Conservation (phyloP, 1,140 invertebrate species). For the Drosophila pandora region DNA sequence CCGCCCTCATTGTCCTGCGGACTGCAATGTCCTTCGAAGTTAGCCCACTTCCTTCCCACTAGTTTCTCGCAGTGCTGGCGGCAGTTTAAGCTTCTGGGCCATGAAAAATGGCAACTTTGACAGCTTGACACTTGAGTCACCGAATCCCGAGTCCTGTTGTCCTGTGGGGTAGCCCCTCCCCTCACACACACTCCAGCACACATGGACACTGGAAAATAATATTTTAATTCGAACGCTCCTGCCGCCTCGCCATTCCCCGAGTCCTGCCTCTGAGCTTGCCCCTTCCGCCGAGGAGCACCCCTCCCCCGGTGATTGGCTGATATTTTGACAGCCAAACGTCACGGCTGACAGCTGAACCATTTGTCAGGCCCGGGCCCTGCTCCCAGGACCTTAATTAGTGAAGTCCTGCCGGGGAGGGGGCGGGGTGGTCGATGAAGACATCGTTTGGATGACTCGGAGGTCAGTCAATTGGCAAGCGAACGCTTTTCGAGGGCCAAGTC, state of each 20-base stretch:
- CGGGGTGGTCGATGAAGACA: slow-evolving; percentile 9
- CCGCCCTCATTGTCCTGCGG: too few species aligned
- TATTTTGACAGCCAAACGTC: slow-evolving; percentile 79
- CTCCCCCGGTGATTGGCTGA: slow-evolving; percentile 45
- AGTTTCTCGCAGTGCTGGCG: background rate
- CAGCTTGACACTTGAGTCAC: slow-evolving; percentile 70
- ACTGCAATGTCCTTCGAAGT: background rate
- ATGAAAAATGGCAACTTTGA: slow-evolving; percentile 79
- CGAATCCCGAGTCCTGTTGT: slow-evolving; percentile 2
- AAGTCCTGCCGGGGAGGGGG: background rate
- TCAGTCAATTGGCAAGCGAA: background rate
- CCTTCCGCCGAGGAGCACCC: background rate
- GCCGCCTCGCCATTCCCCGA: background rate
- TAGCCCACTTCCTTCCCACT: background rate
- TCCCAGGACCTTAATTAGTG: slow-evolving; percentile 49
- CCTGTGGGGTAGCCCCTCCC: background rate
- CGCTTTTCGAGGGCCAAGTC: too few species aligned
- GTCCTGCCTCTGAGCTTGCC: background rate
- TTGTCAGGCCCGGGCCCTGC: slow-evolving; percentile 54
- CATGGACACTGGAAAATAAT: slow-evolving; percentile 33
- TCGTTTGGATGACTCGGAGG: background rate
- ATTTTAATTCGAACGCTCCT: slow-evolving; percentile 61
- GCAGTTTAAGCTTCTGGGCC: slow-evolving; percentile 21
- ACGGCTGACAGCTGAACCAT: slow-evolving; percentile 71
- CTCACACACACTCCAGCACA: slow-evolving; percentile 17